A percentile compares a stretch with the other conserved stretches of the same genome.
Evolutionary conservation across 2,888 invertebrate species (phyloP).

Genomic region (Sarcophaga carnaria): DNA sequence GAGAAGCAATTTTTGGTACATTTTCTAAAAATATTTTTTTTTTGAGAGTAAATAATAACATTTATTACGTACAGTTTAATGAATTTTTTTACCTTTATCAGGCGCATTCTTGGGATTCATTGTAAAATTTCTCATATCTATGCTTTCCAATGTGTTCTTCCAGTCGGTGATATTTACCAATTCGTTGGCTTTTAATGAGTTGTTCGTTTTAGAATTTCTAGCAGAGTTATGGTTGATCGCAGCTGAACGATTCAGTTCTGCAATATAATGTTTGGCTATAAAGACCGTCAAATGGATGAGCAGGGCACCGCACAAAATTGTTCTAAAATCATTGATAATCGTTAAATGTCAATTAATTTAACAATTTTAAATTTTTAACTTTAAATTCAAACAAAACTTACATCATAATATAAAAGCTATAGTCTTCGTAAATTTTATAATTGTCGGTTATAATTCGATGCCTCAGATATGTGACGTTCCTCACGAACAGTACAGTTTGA

Average conservation of each 20-base stretch:
- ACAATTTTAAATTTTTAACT: too few species aligned
- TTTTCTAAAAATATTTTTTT: slow-evolving; percentile 35
- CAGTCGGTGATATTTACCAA: slow-evolving; percentile 58
- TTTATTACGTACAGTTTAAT: background rate
- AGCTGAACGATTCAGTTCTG: slow-evolving; percentile 50
- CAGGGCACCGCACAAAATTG: slow-evolving; percentile 60
- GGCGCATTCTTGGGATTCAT: slow-evolving; percentile 35
- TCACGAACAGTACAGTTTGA: slow-evolving; percentile 74
- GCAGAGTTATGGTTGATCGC: background rate
- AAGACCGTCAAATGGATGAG: slow-evolving; percentile 66
- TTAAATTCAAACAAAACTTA: slow-evolving; percentile 64
- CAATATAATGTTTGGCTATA: slow-evolving; percentile 56
- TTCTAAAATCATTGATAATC: slow-evolving; percentile 47
- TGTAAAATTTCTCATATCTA: slow-evolving; percentile 56
- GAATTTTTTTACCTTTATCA: slow-evolving; percentile 36
- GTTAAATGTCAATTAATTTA: background rate
- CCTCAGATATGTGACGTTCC: slow-evolving; percentile 73
- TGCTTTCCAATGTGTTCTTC: slow-evolving; percentile 57
- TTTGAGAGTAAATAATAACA: background rate
- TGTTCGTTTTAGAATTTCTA: slow-evolving; percentile 12
- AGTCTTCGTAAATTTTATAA: slow-evolving; percentile 74
- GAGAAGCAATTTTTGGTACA: slow-evolving; percentile 62
- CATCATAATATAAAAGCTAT: slow-evolving; percentile 75
- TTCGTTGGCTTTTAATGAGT: slow-evolving; percentile 23
- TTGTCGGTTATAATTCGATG: slow-evolving; percentile 72